A percentile compares a stretch with the other conserved stretches of the same genome.
Conservation (phyloP, 1,140 invertebrate genomes). For the Agrypnia vestita region DNA sequence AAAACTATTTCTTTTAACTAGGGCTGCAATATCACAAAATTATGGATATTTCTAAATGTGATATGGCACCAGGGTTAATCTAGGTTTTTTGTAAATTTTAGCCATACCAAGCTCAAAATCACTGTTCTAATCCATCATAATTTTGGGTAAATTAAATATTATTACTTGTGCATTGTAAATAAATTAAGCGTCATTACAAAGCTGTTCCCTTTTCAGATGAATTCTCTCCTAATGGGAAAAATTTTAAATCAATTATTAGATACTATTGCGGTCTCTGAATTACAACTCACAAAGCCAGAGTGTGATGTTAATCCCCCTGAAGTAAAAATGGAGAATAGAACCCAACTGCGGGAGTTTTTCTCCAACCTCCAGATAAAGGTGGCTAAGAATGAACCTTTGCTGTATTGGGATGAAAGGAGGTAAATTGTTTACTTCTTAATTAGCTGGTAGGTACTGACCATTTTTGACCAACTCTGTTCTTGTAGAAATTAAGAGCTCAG, state of each 20-base stretch:
- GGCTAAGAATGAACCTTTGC: slow-evolving; percentile 63
- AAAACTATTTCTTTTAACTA: too few relatives aligned
- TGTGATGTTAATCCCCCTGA: not conserved
- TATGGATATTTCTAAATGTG: too few relatives aligned
- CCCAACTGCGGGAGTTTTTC: not conserved
- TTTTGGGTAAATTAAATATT: too few relatives aligned
- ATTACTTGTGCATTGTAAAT: too few relatives aligned
- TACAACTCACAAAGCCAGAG: not conserved
- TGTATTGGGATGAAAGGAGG: slow-evolving; percentile 66
- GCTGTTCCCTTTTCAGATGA: slow-evolving; percentile 8
- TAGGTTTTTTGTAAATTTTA: too few relatives aligned
- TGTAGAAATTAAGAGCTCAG: too few relatives aligned
- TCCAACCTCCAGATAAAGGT: not conserved
- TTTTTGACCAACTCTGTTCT: too few relatives aligned
- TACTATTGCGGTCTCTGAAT: not conserved
- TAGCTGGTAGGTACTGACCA: too few relatives aligned
- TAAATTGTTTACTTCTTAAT: slow-evolving; percentile 41
- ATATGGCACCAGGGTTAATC: too few relatives aligned
- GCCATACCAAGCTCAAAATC: too few relatives aligned
- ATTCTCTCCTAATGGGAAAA: not conserved
- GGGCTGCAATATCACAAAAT: too few relatives aligned
- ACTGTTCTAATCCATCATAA: too few relatives aligned
- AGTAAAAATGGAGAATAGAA: not conserved
- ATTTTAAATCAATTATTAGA: not conserved
- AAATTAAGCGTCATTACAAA: not conserved